phyloP scores from a whole-genome alignment of 2,113 vertebrate species.

The Lonchura striata region DNA sequence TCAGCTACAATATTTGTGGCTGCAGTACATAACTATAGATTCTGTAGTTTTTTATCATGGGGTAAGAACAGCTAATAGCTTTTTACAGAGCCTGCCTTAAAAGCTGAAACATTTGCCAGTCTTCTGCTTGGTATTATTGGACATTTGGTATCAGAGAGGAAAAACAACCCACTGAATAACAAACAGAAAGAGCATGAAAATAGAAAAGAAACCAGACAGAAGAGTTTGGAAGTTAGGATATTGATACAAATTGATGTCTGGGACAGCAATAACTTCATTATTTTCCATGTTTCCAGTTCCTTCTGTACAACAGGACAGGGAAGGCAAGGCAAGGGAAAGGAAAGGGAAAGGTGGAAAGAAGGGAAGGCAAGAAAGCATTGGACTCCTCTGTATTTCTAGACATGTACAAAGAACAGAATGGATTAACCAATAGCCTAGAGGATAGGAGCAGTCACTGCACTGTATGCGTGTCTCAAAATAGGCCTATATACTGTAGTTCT shows the following conservation, averaged over 20 bases:
- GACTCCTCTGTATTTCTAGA: not conserved
- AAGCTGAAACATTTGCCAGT: not conserved
- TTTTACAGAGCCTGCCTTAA: not conserved
- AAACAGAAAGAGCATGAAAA: not conserved
- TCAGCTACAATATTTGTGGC: not conserved
- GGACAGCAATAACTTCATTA: not conserved
- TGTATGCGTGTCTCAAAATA: not conserved
- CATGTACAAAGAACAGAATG: not conserved
- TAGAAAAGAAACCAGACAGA: not conserved
- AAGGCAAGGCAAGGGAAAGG: not conserved
- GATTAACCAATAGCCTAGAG: not conserved
- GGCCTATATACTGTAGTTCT: not conserved
- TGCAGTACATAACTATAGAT: not conserved
- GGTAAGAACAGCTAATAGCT: not conserved
- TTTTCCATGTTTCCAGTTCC: not conserved
- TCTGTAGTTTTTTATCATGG: not conserved
- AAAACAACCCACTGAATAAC: not conserved
- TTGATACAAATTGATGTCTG: not conserved
- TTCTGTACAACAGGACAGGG: not conserved
- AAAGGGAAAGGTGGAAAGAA: not conserved
- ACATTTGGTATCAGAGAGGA: not conserved
- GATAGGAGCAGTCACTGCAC: not conserved
- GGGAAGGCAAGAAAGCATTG: not conserved
- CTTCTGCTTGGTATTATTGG: not conserved
- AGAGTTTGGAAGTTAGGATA: not conserved